Evolutionary conservation across 2,888 invertebrate genomes (phyloP), one percentile per base, ranked within the genome.

Genomic region (Cheilosia soror): DNA sequence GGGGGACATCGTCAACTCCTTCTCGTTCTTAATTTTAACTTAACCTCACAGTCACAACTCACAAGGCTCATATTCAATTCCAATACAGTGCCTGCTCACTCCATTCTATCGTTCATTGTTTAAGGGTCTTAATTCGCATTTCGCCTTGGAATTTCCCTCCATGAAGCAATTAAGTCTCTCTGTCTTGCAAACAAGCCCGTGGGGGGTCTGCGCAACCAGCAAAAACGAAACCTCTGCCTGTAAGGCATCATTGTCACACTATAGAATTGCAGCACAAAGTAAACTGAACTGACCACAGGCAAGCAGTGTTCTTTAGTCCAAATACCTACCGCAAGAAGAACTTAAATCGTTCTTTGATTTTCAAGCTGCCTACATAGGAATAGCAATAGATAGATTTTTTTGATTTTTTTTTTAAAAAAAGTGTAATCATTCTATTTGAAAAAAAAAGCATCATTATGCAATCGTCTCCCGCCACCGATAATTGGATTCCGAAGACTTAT

Each of bases 401-500:
- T n/a, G n/a, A n/a, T n/a, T 20, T 20, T 20, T 20, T 20, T 20
- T 20, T 20, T 11, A 51, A 60, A 58, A 62, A 37, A 49, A 68
- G 31, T 25, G 27, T 77, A 82, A 77, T 82, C 77, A 69, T 73
- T 84, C 55, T 57, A 58, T 63, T 75, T 80, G 37, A 29, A 47
- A 47, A 66, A 83, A 83, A 65, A 80, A 71, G 57, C 62, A 55
- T 72, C 85, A 72, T 85, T 85, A 81, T 80, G 85, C 81, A 85
- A 85, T 77, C 81, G 76, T 80, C 85, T 81, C 66, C 68, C 62
- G 85, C 76, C 76, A 27, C 51, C 51, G 80, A 62, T 85, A 85
- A 85, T 85, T 85, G 85, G 85, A 81, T 85, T 81, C 76, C 72
- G 62, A 81, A 76, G 85, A 85, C 76, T 85, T 85, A 85, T 81